Base-by-base conservation (phyloP, 30 jellyfish, hydroid and myxozoan species). In the Hydractinia echinata region DNA sequence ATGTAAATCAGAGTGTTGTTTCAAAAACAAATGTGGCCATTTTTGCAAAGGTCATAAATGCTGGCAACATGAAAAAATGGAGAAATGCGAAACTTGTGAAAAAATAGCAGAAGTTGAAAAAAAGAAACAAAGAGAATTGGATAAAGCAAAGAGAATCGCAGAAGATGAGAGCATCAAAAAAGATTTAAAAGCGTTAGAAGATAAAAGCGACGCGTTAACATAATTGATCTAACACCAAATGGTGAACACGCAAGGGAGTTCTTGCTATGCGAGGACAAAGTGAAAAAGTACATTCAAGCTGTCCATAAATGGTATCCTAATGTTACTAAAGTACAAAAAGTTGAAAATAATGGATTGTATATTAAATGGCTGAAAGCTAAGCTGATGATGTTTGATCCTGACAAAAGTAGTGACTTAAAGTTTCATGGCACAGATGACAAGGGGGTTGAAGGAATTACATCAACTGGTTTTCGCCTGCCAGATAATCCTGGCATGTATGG, bases 401-500 rank as follows among this genome's bases (percentile, higher is more conserved):
- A 68, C 4, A 39, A 51, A 52, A 79, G 58, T 13, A 50, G 64
- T 13, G 76, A 79, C 50, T 71, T 79, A 48, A 87, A 87, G 61
- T 87, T 87, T 70, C 96, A 87, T 60, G 96, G 96, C 13, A 87
- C 96, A 7, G 51, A 64, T 10, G 79, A 87, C 13, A 88, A 39
- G 1, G 92, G 94, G 19, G 81, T 87, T 15, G 78, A 82, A 10
- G 73, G 85, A 10, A 87, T 87, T 66, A 77, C 81, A 53, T 49
- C 48, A 53, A 81, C 67, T n/a, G 96, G 96, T 5, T 87, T 87
- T 56, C 85, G 92, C 51, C 51, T 87, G 64, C 96, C 96, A 5
- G 51, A 64, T 3, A 76, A 87, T 5, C 76, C 86, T 4, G 92
- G 92, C 54, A 87, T 87, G 96, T 87, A 81, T 61, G 96, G 96